These are phyloP conservation scores for Micrastur ruficollis DNA, from an alignment of 2,797 vertebrate species.

Conservation along the genomic window DNA sequence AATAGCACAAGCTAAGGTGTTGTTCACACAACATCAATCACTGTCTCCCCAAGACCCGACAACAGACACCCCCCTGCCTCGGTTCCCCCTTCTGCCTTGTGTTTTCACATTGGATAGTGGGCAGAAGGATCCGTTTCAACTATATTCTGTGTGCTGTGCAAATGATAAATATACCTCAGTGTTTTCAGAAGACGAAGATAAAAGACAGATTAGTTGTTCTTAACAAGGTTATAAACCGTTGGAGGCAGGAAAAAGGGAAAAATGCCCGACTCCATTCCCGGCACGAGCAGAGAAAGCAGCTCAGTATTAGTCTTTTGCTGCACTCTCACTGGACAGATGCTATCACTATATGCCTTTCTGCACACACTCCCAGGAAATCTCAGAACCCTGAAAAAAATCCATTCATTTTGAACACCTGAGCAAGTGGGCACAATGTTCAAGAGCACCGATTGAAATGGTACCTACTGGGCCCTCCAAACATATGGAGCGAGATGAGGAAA, in stretches of 20 bases:
- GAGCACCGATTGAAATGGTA: rapidly evolving
- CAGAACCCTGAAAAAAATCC: neutral
- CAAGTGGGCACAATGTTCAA: neutral
- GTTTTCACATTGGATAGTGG: neutral
- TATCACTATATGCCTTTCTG: neutral
- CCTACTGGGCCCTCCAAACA: neutral
- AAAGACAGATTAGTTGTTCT: neutral
- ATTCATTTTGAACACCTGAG: neutral
- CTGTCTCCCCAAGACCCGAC: neutral
- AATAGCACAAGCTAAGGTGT: neutral
- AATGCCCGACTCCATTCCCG: neutral
- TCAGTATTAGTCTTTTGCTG: neutral
- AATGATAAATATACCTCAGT: neutral
- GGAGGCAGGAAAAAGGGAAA: neutral
- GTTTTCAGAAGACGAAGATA: neutral
- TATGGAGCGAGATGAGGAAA: rapidly evolving
- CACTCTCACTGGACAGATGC: constrained; percentile 13
- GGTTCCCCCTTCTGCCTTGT: neutral
- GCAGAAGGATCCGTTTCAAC: neutral
- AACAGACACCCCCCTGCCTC: neutral
- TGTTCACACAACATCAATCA: neutral
- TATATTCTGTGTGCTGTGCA: neutral
- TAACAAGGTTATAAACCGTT: neutral
- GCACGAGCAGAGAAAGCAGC: neutral
- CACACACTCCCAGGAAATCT: neutral